phyloP scores from a whole-genome alignment of 2,888 invertebrate genomes.

The Elmis aenea region DNA sequence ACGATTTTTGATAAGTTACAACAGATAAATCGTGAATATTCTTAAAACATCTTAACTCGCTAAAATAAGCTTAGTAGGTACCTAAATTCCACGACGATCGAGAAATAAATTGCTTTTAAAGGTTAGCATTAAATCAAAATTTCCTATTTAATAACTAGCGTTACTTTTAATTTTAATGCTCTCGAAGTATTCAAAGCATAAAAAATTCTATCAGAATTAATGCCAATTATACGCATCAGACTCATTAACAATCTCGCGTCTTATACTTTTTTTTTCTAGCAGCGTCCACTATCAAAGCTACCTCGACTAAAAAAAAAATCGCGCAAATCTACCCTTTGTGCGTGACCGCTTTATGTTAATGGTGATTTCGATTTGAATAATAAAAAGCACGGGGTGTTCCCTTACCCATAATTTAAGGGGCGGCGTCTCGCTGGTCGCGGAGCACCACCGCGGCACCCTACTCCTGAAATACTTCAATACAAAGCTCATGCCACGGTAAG shows the following conservation, averaged over 20 bases:
- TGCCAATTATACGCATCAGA: not conserved
- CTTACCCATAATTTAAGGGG: slow-evolving; percentile 37
- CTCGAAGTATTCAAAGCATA: too few species aligned
- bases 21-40: too few species aligned
- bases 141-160: too few species aligned
- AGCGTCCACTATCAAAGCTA: not conserved
- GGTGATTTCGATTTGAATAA: slow-evolving; percentile 35
- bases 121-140: too few species aligned
- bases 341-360: slow-evolving; percentile 27
- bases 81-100: too few species aligned
- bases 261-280: not conserved
- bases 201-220: not conserved
- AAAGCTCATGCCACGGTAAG: slow-evolving; percentile 31
- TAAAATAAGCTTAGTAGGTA: too few species aligned
- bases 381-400: slow-evolving; percentile 34
- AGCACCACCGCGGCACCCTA: slow-evolving; percentile 28
- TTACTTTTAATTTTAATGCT: too few species aligned
- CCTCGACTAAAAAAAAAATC: not conserved
- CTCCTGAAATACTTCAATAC: slow-evolving; percentile 24
- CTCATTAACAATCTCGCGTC: not conserved
- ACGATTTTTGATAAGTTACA: too few species aligned
- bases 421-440: slow-evolving; percentile 31
- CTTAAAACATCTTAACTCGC: too few species aligned
- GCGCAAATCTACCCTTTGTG: not conserved
- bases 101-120: too few species aligned